A percentile compares a stretch with the other conserved stretches of the same genome.
Evolutionary conservation across 2,888 invertebrate genomes (phyloP).

Genomic region (Oegoconia quadripuncta): DNA sequence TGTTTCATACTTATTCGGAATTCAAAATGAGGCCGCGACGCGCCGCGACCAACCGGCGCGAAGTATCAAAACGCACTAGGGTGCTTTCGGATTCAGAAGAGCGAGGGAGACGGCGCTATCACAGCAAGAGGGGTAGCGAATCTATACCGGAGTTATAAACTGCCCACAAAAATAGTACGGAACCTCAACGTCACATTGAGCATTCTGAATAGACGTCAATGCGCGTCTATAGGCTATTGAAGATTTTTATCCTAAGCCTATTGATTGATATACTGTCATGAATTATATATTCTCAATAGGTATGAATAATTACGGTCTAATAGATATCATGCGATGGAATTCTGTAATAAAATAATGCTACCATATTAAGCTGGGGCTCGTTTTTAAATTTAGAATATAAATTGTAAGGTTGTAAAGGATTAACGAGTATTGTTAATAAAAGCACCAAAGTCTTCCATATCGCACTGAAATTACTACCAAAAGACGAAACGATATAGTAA

Average conservation of each 20-base stretch:
- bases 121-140: slow-evolving; percentile 40
- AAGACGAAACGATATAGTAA: too few relatives aligned
- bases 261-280: too few relatives aligned
- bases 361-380: too few relatives aligned
- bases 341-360: too few relatives aligned
- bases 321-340: background rate
- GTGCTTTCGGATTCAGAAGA: slow-evolving; percentile 35
- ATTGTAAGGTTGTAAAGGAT: too few relatives aligned
- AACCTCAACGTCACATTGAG: slow-evolving; percentile 24
- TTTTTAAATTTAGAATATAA: too few relatives aligned
- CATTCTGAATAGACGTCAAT: slow-evolving; percentile 26
- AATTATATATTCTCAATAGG: too few relatives aligned
- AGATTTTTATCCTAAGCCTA: background rate
- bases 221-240: slow-evolving; percentile 26
- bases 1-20: slow-evolving; percentile 22
- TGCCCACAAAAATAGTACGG: slow-evolving; percentile 39
- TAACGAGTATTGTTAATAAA: too few relatives aligned
- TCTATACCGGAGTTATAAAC: slow-evolving; percentile 52
- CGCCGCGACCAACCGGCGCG: slow-evolving; percentile 33
- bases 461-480: too few relatives aligned
- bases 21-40: slow-evolving; percentile 16
- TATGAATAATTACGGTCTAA: background rate
- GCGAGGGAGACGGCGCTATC: slow-evolving; percentile 42
- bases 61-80: slow-evolving; percentile 54
- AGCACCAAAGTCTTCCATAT: too few relatives aligned